Evolutionary conservation across 2,797 vertebrate genomes (phyloP).

Genomic region (Tauraco hartlaubi): DNA sequence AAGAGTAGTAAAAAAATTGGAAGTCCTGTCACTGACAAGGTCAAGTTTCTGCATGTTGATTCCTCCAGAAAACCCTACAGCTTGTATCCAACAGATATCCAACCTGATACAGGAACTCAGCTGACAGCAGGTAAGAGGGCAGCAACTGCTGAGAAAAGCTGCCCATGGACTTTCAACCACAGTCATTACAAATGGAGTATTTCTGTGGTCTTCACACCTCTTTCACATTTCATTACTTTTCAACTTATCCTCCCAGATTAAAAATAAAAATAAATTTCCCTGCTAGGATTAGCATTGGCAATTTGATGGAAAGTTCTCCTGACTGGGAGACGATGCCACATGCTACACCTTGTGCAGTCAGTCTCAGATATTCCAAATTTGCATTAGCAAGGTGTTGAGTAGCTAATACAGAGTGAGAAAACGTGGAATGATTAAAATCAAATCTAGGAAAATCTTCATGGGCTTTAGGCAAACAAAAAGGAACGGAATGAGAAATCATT

Average conservation of each 20-base stretch:
- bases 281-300: neutral
- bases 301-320: neutral
- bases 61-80: neutral
- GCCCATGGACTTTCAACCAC: neutral
- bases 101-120: neutral
- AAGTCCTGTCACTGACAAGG: neutral
- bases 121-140: neutral
- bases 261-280: neutral
- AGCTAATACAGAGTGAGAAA: neutral
- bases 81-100: rapidly evolving
- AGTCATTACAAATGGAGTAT: neutral
- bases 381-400: neutral
- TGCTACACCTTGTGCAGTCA: too few relatives aligned
- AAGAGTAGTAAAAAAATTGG: neutral
- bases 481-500: neutral
- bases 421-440: neutral
- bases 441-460: neutral
- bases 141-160: neutral
- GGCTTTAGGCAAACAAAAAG: neutral
- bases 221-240: neutral
- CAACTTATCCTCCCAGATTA: neutral
- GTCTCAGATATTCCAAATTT: neutral
- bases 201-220: neutral
- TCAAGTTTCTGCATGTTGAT: neutral
- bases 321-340: neutral